phyloP scores from a whole-genome alignment of 1,140 invertebrate genomes.

The Thaumetopoea pityocampa region DNA sequence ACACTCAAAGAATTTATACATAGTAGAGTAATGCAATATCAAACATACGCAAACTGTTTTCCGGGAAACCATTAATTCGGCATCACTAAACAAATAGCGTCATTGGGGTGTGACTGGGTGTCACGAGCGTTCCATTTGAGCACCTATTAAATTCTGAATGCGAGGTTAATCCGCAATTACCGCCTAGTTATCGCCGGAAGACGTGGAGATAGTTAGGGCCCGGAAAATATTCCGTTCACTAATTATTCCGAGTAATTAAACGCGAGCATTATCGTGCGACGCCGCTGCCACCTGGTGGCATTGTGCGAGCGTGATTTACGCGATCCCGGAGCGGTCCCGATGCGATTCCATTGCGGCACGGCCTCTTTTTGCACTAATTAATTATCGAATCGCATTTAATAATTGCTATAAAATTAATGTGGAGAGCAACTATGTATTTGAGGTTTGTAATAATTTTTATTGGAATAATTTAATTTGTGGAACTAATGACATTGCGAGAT shows the following conservation, averaged over 20 bases:
- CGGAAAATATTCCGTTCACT: constrained; percentile 75
- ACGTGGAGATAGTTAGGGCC: constrained; percentile 73
- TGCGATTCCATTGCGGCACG: constrained; percentile 55
- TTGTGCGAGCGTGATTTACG: constrained; percentile 72
- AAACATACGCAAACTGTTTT: constrained; percentile 31
- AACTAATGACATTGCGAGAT: too few relatives aligned
- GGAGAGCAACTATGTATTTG: constrained; percentile 42
- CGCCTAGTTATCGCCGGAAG: constrained; percentile 75
- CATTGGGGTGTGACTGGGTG: constrained; percentile 49
- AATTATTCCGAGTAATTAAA: constrained; percentile 76
- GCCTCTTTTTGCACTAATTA: constrained; percentile 71
- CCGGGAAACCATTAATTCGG: constrained; percentile 59
- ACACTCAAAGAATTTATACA: too few relatives aligned
- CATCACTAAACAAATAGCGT: constrained; percentile 63
- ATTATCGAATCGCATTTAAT: constrained; percentile 71
- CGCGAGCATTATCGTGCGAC: constrained; percentile 68
- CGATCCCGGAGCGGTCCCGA: constrained; percentile 62
- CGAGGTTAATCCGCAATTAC: constrained; percentile 74
- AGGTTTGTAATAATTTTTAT: constrained; percentile 18
- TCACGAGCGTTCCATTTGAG: constrained; percentile 44
- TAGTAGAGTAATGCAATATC: constrained; percentile 11
- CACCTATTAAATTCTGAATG: constrained; percentile 73
- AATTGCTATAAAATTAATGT: constrained; percentile 68
- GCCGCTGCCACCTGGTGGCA: constrained; percentile 67
- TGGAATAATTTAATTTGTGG: too few relatives aligned